Evolutionary conservation across 2,888 invertebrate species (phyloP).

Genomic region (Drosophila rellima): DNA sequence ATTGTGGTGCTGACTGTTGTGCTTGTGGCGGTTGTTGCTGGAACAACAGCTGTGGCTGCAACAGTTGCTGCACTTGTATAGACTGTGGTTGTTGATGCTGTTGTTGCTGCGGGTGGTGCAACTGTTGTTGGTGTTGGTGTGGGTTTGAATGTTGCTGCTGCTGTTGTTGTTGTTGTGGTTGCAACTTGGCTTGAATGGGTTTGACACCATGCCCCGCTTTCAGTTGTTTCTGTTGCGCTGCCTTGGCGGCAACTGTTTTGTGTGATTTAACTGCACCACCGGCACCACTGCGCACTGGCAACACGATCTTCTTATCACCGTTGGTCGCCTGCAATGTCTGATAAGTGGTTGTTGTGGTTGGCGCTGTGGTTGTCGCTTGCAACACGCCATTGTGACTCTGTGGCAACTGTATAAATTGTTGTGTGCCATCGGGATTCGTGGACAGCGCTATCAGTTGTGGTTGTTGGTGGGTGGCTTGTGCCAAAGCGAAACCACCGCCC

Average conservation of each 20-base stretch:
- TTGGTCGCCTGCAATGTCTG: conserved; percentile 80
- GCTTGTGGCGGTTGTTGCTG: conserved; percentile 67
- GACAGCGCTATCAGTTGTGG: conserved; percentile 81
- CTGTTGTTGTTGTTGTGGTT: conserved; percentile 58
- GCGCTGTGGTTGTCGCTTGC: conserved; percentile 44
- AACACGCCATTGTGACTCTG: conserved; percentile 39
- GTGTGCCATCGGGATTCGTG: conserved; percentile 79
- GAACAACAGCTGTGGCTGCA: conserved; percentile 75
- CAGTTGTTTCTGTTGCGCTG: conserved; percentile 78
- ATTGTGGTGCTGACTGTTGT: conserved; percentile 50
- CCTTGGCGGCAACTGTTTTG: conserved; percentile 80
- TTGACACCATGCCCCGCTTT: conserved; percentile 70
- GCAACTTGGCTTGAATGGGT: conserved; percentile 81
- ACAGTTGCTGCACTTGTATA: conserved; percentile 64
- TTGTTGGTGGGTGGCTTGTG: conserved; percentile 69
- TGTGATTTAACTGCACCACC: conserved; percentile 72
- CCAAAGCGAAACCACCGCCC: conserved; percentile 79
- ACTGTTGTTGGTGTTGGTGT: conserved; percentile 49
- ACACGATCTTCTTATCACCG: conserved; percentile 80
- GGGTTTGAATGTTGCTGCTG: conserved; percentile 54
- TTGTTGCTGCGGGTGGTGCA: conserved; percentile 27
- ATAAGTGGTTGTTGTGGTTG: conserved; percentile 63
- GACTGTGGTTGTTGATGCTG: conserved; percentile 43
- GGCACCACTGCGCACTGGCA: conserved; percentile 63
- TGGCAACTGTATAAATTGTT: conserved; percentile 82